phyloP scores from a whole-genome alignment of 2,797 vertebrate genomes.

The Valencia hispanica region DNA sequence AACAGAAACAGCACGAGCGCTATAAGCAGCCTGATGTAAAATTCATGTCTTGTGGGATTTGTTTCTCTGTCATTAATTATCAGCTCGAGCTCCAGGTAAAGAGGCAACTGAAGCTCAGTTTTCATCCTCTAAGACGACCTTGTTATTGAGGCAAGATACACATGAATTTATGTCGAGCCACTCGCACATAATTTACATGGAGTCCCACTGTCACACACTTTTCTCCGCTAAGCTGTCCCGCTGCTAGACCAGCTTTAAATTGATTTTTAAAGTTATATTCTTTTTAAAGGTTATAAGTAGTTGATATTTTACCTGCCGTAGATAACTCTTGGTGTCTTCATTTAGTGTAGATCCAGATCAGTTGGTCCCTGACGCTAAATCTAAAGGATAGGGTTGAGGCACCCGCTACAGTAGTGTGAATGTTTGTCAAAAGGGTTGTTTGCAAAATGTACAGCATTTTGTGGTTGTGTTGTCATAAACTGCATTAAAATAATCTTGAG shows the following conservation, averaged over 20 bases:
- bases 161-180: slow-evolving; percentile 14
- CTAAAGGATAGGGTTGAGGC: background rate
- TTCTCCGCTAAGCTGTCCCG: slow-evolving; percentile 4
- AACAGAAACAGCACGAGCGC: slow-evolving; percentile 49
- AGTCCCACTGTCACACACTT: background rate
- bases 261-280: background rate
- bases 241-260: background rate
- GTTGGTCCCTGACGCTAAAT: background rate
- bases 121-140: slow-evolving; percentile 47
- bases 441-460: background rate
- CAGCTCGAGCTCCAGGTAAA: slow-evolving; percentile 60
- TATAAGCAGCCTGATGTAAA: slow-evolving; percentile 75
- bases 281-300: background rate
- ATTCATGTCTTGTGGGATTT: slow-evolving; percentile 77
- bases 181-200: slow-evolving; percentile 5
- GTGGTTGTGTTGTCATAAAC: background rate
- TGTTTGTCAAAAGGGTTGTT: background rate
- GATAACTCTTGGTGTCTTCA: background rate
- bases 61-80: slow-evolving; percentile 76
- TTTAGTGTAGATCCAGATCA: background rate
- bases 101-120: slow-evolving; percentile 57
- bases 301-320: background rate
- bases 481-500: no score
- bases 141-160: slow-evolving; percentile 36
- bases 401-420: background rate